These are phyloP conservation scores for Tanypteryx hageni DNA, from an alignment of 2,888 invertebrate genomes.

Conservation along the genomic window DNA sequence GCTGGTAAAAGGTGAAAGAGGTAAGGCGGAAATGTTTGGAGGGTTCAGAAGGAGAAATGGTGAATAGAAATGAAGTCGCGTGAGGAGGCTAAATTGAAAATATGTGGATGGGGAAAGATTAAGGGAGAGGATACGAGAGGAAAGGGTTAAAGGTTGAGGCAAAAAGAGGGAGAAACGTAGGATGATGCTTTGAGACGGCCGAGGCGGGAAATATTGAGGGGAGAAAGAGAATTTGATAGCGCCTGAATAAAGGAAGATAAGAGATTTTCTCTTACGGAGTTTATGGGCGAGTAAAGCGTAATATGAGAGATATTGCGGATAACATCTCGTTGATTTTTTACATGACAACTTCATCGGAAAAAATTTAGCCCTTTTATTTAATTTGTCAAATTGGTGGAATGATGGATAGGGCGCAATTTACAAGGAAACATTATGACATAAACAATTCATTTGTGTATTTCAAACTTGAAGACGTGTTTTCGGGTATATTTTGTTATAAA, in stretches of 20 bases:
- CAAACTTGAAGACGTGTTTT: too few species aligned
- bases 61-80: not conserved
- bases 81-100: conserved; percentile 22
- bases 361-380: not conserved
- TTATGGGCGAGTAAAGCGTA: not conserved
- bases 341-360: not conserved
- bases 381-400: not conserved
- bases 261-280: not conserved
- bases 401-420: too few species aligned
- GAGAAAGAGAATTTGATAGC: conserved; percentile 9
- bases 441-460: too few species aligned
- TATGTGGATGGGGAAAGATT: conserved; percentile 33
- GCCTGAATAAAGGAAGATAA: not conserved
- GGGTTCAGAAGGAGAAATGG: not conserved
- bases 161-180: not conserved
- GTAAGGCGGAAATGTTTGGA: not conserved
- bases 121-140: not conserved
- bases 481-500: not conserved
- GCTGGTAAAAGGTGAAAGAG: not conserved
- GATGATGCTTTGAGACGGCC: not conserved
- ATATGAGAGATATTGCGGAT: not conserved
- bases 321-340: not conserved
- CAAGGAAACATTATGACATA: too few species aligned
- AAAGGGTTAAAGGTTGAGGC: not conserved
- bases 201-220: not conserved